Evolutionary conservation across 2,113 vertebrate species (phyloP), one percentile per base, ranked within the genome.

Genomic region (Cyanoderma ruficeps): DNA sequence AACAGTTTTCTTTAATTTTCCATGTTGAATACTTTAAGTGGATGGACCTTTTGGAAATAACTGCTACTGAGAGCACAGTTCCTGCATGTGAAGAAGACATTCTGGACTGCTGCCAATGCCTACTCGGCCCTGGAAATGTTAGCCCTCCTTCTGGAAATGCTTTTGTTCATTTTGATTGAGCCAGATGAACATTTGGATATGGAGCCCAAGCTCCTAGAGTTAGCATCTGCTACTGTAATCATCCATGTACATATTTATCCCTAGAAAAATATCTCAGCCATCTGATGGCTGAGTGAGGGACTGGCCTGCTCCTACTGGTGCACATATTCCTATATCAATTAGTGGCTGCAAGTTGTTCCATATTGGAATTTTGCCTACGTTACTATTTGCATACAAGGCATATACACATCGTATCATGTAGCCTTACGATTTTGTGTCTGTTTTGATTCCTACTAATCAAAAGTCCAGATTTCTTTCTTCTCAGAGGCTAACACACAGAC

Each of bases 331-430:
- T 75, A 8, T 61, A 93, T 47, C 85, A 53, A 80, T 95, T 95
- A 95, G 63, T 89, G 5, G 35, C 12, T 78, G 84, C 56, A 56
- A 93, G 69, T 93, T 79, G 84, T 78, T 96, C 89, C 7, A 5
- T 71, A 24, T 4, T 95, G 90, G 92, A 97, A 83, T 79, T 75
- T 56, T 96, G 89, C 89, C 89, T 69, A 69, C 0, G 3, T 87
- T 94, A 86, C 80, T 95, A 96, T 96, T 95, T 95, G 71, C 70
- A 88, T 85, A 87, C 88, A 94, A 95, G 56, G 56, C 53, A 95
- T 56, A 77, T 31, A 93, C 72, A 91, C 31, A 74, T 74, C 25
- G 2, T 74, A 91, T 49, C 86, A 81, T 0, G 0, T 9, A 90
- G 68, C 37, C 64, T 81, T 59, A 92, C 8, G 15, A 75, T 88